Evolutionary conservation across 2,113 vertebrate species (phyloP).

Genomic region (Eulemur rufifrons): DNA sequence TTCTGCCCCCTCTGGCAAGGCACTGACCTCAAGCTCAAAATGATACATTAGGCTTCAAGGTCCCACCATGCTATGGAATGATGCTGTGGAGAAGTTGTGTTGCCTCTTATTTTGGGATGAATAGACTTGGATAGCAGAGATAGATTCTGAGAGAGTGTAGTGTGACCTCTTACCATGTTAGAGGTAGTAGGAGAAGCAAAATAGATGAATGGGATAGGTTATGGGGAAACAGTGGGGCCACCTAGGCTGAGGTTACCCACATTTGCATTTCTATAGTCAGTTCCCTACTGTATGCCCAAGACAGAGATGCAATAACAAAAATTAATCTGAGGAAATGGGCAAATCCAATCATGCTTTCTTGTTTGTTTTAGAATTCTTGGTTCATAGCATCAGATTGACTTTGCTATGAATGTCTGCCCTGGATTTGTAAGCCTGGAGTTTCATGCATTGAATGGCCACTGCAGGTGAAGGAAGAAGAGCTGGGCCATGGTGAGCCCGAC

Average conservation of each 20-base stretch:
- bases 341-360: not conserved
- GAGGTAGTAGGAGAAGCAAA: not conserved
- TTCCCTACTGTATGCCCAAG: not conserved
- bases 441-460: not conserved
- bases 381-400: not conserved
- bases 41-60: not conserved
- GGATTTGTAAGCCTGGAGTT: not conserved
- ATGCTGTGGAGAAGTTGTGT: not conserved
- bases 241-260: not conserved
- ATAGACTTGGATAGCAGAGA: not conserved
- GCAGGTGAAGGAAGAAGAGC: not conserved
- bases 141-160: not conserved
- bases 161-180: not conserved
- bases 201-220: not conserved
- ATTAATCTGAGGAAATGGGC: not conserved
- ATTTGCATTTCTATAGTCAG: slow-evolving; percentile 1
- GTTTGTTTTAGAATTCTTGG: slow-evolving; percentile 33
- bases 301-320: not conserved
- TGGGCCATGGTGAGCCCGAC: not conserved
- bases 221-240: not conserved
- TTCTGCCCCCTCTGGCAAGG: not conserved
- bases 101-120: not conserved
- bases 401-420: not conserved
- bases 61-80: not conserved
- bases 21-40: not conserved